phyloP scores from a whole-genome alignment of 2,113 vertebrate species.

The Corvus cornix region DNA sequence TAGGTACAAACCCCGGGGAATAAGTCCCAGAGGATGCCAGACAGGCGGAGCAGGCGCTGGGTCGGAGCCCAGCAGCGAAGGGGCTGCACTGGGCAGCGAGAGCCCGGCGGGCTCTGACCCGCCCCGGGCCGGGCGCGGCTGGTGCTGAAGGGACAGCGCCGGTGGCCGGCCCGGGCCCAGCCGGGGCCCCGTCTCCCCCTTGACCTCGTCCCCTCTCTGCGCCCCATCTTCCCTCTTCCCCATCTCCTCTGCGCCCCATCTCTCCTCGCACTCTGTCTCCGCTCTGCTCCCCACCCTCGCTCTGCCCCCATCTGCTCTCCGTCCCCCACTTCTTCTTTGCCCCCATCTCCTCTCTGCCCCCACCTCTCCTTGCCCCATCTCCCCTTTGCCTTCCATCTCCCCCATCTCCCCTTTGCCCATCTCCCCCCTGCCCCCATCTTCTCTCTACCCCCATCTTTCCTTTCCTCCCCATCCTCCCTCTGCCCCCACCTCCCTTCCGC shows the following conservation, averaged over 20 bases:
- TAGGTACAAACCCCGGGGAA: neutral
- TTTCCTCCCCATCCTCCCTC: neutral
- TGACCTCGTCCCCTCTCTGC: neutral
- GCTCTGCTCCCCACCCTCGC: neutral
- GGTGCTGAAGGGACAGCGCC: constrained; percentile 72
- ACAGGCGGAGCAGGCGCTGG: neutral
- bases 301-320: neutral
- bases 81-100: neutral
- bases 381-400: neutral
- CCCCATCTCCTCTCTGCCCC: neutral
- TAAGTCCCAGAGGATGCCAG: too few species aligned
- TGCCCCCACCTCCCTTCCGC: too few species aligned
- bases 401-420: neutral
- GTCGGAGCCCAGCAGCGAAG: neutral
- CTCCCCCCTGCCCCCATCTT: neutral
- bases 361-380: neutral
- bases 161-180: neutral
- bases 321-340: too few species aligned
- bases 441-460: neutral
- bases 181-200: rapidly evolving
- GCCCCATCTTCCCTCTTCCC: too few species aligned
- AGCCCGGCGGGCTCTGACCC: neutral
- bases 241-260: neutral
- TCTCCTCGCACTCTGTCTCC: neutral
- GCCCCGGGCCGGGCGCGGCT: neutral